Evolutionary conservation across 2,888 invertebrate species (phyloP).

Genomic region (Saturnia pavonia): DNA sequence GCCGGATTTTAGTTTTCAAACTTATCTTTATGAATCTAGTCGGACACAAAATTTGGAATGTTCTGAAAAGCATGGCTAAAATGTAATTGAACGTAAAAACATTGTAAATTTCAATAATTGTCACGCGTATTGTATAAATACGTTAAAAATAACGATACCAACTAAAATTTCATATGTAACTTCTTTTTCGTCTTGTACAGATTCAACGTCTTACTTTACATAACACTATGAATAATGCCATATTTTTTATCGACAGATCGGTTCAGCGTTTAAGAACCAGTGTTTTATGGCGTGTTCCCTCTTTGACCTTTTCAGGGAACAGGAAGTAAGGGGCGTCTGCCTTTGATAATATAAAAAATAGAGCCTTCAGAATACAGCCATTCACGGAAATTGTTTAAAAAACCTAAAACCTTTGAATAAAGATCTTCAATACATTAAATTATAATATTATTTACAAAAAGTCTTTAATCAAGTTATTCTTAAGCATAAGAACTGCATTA

Average conservation of each 20-base stretch:
- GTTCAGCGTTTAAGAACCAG: conserved; percentile 55
- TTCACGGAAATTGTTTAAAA: neutral
- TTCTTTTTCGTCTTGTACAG: neutral
- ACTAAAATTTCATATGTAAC: neutral
- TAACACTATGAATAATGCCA: conserved; percentile 17
- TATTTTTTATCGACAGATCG: conserved; percentile 33
- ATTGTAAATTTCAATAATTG: too few species aligned
- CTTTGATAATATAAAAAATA: conserved; percentile 79
- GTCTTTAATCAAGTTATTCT: too few species aligned
- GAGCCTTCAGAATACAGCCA: conserved; percentile 62
- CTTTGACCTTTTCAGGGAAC: conserved; percentile 66
- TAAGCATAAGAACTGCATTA: neutral
- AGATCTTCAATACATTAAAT: neutral
- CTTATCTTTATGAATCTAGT: too few species aligned
- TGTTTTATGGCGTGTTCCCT: conserved; percentile 65
- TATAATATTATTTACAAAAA: too few species aligned
- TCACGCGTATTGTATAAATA: too few species aligned
- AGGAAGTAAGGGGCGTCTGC: conserved; percentile 70
- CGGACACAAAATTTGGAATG: too few species aligned
- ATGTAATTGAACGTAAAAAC: too few species aligned
- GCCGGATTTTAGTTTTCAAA: too few species aligned
- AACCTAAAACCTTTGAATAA: neutral
- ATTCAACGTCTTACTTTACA: conserved; percentile 7
- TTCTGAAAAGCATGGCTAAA: too few species aligned
- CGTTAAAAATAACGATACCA: too few species aligned